Percentiles rank a stretch among this genome's conserved stretches.
Conservation (phyloP, 2,113 vertebrate genomes). For the Abramis brama region DNA sequence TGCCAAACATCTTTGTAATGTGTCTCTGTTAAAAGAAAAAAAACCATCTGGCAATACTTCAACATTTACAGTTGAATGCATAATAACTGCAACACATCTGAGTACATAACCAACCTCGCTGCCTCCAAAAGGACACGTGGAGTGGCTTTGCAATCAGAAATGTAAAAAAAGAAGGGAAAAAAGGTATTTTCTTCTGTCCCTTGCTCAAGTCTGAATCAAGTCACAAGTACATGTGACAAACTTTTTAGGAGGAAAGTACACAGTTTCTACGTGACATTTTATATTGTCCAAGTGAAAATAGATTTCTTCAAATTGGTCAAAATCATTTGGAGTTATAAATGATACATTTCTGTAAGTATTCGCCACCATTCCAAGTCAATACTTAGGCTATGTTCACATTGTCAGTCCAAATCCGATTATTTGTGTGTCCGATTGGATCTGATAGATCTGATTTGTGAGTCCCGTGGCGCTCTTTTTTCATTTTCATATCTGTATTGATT, state of each 20-base stretch:
- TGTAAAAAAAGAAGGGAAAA: not conserved
- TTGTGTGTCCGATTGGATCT: too few relatives aligned
- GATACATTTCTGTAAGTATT: not conserved
- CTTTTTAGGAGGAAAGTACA: not conserved
- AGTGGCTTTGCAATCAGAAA: not conserved
- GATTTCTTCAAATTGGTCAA: not conserved
- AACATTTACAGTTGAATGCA: not conserved
- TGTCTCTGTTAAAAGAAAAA: conserved; percentile 43
- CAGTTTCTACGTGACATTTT: not conserved
- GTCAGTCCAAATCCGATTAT: too few relatives aligned
- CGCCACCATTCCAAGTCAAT: too few relatives aligned
- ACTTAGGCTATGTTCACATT: too few relatives aligned
- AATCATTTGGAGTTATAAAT: not conserved
- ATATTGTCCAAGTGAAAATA: not conserved
- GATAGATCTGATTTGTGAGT: too few relatives aligned
- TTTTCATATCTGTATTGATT: too few relatives aligned
- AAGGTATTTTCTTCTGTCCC: not conserved
- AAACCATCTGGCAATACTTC: not conserved
- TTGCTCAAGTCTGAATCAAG: not conserved
- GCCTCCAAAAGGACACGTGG: not conserved
- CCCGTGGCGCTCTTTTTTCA: too few relatives aligned
- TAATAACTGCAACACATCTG: not conserved
- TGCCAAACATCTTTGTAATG: conserved; percentile 55
- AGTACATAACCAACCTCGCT: not conserved
- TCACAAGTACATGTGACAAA: not conserved